Evolutionary conservation across 35 echinoderm and acorn worm species (phyloP).

Genomic region (Apostichopus californicus): DNA sequence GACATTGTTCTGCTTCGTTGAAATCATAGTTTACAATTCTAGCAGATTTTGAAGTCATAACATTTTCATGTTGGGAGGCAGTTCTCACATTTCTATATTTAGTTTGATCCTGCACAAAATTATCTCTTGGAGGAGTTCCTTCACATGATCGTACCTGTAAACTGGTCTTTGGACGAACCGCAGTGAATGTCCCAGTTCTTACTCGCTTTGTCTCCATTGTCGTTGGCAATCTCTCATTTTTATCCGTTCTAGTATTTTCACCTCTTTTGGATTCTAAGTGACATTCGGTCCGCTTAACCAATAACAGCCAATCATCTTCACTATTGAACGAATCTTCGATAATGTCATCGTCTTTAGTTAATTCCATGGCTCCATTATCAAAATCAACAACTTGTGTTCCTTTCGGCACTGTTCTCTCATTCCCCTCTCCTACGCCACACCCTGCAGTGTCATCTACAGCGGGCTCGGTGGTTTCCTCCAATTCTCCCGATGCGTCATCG

Average conservation of each 20-base stretch:
- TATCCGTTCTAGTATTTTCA: background rate
- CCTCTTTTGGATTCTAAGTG: background rate
- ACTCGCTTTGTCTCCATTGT: too few relatives aligned
- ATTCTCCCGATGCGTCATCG: background rate
- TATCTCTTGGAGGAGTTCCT: too few relatives aligned
- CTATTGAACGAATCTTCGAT: background rate
- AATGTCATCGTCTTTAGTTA: background rate
- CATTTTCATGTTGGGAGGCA: too few relatives aligned
- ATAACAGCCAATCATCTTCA: background rate
- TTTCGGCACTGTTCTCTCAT: too few relatives aligned
- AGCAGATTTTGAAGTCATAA: background rate
- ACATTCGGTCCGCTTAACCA: background rate
- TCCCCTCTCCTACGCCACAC: too few relatives aligned
- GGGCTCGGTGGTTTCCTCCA: background rate
- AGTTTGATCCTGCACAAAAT: too few relatives aligned
- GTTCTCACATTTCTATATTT: too few relatives aligned
- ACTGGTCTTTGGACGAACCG: too few relatives aligned
- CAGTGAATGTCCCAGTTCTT: too few relatives aligned
- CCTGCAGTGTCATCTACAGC: too few relatives aligned
- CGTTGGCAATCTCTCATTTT: background rate
- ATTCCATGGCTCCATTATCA: background rate
- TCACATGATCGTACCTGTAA: too few relatives aligned
- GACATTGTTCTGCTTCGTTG: background rate
- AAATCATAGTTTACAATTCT: background rate
- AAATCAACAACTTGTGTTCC: too few relatives aligned